Conservation (phyloP, 2,113 vertebrate genomes). For the Cairina moschata region DNA sequence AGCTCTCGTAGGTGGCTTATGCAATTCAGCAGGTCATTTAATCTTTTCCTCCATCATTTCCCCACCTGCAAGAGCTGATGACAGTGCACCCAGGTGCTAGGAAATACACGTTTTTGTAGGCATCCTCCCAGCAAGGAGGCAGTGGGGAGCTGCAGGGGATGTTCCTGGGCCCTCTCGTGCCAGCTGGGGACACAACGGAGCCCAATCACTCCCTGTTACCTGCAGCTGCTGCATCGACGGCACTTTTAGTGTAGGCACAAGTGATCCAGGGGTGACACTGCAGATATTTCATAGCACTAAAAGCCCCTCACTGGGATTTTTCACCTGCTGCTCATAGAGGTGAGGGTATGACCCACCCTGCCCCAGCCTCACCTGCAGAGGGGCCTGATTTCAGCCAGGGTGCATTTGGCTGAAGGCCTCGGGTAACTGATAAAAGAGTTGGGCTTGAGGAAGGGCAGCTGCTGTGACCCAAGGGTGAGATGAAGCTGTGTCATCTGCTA, state of each 20-base stretch:
- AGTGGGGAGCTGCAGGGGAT: not conserved
- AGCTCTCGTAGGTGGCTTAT: not conserved
- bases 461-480: accelerated
- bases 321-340: not conserved
- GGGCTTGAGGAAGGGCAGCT: accelerated
- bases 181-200: not conserved
- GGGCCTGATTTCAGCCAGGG: not conserved
- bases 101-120: not conserved
- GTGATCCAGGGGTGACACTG: not conserved
- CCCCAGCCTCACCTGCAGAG: not conserved
- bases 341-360: not conserved
- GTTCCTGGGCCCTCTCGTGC: accelerated
- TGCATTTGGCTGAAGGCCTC: not conserved
- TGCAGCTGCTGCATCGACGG: not conserved
- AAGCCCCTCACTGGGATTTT: not conserved
- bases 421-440: accelerated
- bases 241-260: accelerated
- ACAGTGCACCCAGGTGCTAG: not conserved
- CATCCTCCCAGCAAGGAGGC: accelerated
- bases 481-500: not conserved
- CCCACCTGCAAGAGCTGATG: not conserved
- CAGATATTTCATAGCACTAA: not conserved
- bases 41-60: not conserved
- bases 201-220: not conserved
- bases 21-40: not conserved